A percentile compares a stretch with the other conserved stretches of the same genome.
Evolutionary conservation across 2,888 invertebrate species (phyloP).

Genomic region (Tiphia femorata): DNA sequence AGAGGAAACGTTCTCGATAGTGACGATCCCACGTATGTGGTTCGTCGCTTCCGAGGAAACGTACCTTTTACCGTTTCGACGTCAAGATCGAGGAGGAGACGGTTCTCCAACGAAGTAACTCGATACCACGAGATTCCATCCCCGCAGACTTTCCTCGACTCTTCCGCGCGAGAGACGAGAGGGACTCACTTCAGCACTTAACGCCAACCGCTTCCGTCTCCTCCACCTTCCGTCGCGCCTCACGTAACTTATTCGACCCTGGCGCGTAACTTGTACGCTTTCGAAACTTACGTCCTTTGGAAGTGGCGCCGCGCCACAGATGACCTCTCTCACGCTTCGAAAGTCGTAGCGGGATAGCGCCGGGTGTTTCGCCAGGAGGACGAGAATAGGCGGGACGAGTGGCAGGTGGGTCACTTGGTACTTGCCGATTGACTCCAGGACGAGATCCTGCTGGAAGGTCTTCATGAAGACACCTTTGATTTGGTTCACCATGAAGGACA

Average conservation of each 20-base stretch:
- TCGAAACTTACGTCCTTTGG: conserved; percentile 58
- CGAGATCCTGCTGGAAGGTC: conserved; percentile 46
- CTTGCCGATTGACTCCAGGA: conserved; percentile 45
- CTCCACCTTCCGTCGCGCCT: no score
- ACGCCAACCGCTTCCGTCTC: no score
- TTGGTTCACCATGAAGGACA: neutral
- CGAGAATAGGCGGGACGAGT: conserved; percentile 71
- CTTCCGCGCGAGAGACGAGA: no score
- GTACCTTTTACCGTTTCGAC: no score
- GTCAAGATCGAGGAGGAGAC: no score
- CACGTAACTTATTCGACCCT: conserved; percentile 17
- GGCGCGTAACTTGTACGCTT: conserved; percentile 9
- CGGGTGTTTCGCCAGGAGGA: conserved; percentile 71
- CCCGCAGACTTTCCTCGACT: no score
- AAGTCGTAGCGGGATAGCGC: conserved; percentile 68
- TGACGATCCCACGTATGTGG: no score
- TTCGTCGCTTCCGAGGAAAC: no score
- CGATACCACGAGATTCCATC: no score
- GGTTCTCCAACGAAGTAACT: no score
- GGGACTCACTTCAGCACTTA: no score
- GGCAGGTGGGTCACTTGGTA: conserved; percentile 49
- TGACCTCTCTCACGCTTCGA: conserved; percentile 61
- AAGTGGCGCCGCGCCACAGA: conserved; percentile 71
- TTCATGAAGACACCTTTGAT: conserved; percentile 34
- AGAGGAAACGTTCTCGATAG: no score